A percentile compares a stretch with the other conserved stretches of the same genome.
These are phyloP conservation scores for Sebastes oblongus DNA, from an alignment of 2,797 vertebrate genomes.

Conservation along the genomic window DNA sequence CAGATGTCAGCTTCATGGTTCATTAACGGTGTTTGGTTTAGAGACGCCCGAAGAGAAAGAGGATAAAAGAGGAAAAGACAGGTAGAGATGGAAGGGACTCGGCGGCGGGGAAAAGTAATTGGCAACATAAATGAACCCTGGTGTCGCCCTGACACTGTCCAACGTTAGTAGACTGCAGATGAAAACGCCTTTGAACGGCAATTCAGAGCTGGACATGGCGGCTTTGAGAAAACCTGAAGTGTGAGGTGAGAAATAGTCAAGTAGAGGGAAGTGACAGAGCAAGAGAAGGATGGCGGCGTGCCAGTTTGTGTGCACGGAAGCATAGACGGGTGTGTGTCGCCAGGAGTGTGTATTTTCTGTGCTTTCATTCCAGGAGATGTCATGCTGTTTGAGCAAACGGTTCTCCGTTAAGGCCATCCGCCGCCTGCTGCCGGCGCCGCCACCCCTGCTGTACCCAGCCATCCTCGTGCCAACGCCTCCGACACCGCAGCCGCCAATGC, in stretches of 20 bases:
- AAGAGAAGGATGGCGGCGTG: slow-evolving; percentile 17
- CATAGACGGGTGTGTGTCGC: slow-evolving; percentile 24
- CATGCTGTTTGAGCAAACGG: slow-evolving; percentile 92
- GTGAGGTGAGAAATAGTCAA: slow-evolving; percentile 53
- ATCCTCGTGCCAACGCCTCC: slow-evolving; percentile 84
- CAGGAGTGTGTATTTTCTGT: slow-evolving; percentile 22
- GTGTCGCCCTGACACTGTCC: slow-evolving; percentile 35
- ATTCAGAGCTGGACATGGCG: slow-evolving; percentile 28
- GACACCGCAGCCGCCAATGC: slow-evolving; percentile 76
- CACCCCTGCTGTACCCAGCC: slow-evolving; percentile 70
- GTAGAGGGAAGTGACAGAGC: slow-evolving; percentile 50
- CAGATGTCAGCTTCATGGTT: slow-evolving; percentile 61
- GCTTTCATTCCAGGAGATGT: slow-evolving; percentile 97
- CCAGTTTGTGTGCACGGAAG: slow-evolving; percentile 41
- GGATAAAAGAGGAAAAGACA: slow-evolving; percentile 46
- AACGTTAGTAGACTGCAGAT: slow-evolving; percentile 37
- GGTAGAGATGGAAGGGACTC: slow-evolving; percentile 35
- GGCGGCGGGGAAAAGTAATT: slow-evolving; percentile 51
- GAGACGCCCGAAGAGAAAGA: slow-evolving; percentile 19
- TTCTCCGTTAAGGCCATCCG: slow-evolving; percentile 89
- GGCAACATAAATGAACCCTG: slow-evolving; percentile 47
- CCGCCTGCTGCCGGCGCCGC: slow-evolving; percentile 80
- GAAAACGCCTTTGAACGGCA: slow-evolving; percentile 45
- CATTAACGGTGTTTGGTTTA: slow-evolving; percentile 67
- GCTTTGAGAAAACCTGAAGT: slow-evolving; percentile 48